Base-by-base conservation (phyloP, 2,888 invertebrate species). In the Volucella inanis region DNA sequence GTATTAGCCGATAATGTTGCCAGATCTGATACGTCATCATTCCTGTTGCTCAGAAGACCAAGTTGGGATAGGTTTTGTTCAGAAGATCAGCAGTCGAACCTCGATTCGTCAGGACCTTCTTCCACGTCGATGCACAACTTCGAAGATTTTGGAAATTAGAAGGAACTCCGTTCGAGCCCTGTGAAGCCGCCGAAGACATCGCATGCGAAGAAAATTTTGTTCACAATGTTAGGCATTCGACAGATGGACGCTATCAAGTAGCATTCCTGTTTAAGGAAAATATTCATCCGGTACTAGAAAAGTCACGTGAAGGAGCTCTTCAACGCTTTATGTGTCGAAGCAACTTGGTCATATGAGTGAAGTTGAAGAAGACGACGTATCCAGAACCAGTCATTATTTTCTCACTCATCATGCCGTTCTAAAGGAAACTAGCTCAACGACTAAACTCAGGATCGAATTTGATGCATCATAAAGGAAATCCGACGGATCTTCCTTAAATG, bases 151-250 rank as follows among this genome's bases (percentile, higher is more conserved):
- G 65, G 65, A 59, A 67, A 72, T 9, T 62, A 15, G 64, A 59
- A 67, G 67, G 59, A 41, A 14, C 59, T 43, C 67, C 65, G 11
- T 65, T 72, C 15, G 39, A 41, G 6, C 55, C 8, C 10, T 38
- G 3, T 4, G 39, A 65, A 59, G 39, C 15, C 11, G n/a, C 61
- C n/a, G 77, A 70, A 41, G 52, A 70, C 39, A 39, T 14, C 15
- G 41, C 38, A 8, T 67, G 75, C 31, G 67, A 76, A 50, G 41
- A 76, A 45, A 57, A 76, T 54, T 74, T 65, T 15, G 2, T 62
- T 1, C n/a, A 54, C 43, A 65, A 67, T 43, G 54, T 18, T 18
- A 18, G 18, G 18, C 18, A 2, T 18, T 1, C 2, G 18, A 2
- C 18, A 18, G 18, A 18, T 18, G 18, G 18, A 18, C 18, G 18